Evolutionary conservation across 1,140 invertebrate species (phyloP).

Genomic region (Venustaconcha ellipsiformis): DNA sequence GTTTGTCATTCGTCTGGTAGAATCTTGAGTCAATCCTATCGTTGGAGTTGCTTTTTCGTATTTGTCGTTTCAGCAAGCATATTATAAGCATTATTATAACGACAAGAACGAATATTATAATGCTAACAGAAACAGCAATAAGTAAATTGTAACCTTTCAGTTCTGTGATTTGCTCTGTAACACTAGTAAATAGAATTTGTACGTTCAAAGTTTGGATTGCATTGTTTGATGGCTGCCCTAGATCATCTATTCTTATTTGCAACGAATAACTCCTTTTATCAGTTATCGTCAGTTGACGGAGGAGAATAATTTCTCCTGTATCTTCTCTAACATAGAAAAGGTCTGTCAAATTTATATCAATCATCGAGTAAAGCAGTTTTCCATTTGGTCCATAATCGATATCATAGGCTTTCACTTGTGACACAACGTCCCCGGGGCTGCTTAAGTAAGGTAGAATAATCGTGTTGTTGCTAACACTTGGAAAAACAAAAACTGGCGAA

Average conservation of each 20-base stretch:
- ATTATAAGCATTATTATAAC: constrained; percentile 23
- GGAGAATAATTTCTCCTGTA: constrained; percentile 44
- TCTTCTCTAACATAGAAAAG: constrained; percentile 43
- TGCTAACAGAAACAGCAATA: constrained; percentile 20
- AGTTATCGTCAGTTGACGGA: neutral
- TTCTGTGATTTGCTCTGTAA: neutral
- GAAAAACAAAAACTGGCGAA: constrained; percentile 75
- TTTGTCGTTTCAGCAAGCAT: constrained; percentile 12
- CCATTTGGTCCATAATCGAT: constrained; percentile 53
- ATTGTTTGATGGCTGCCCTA: constrained; percentile 16
- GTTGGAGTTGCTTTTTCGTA: too few relatives aligned
- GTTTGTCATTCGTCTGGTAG: too few relatives aligned
- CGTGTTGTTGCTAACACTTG: constrained; percentile 53
- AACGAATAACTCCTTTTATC: constrained; percentile 20
- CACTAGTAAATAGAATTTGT: constrained; percentile 6
- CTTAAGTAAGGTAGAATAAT: constrained; percentile 42
- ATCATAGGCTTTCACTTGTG: constrained; percentile 49
- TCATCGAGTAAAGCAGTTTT: constrained; percentile 42
- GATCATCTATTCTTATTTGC: constrained; percentile 24
- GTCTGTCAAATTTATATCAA: constrained; percentile 42
- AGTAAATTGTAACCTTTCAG: constrained; percentile 24
- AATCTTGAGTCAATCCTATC: too few relatives aligned
- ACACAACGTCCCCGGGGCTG: constrained; percentile 41
- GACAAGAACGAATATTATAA: constrained; percentile 25
- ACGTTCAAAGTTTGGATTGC: constrained; percentile 25